A percentile compares a stretch with the other conserved stretches of the same genome.
phyloP scores from a whole-genome alignment of 2,113 vertebrate species.

The Capreolus pygargus region DNA sequence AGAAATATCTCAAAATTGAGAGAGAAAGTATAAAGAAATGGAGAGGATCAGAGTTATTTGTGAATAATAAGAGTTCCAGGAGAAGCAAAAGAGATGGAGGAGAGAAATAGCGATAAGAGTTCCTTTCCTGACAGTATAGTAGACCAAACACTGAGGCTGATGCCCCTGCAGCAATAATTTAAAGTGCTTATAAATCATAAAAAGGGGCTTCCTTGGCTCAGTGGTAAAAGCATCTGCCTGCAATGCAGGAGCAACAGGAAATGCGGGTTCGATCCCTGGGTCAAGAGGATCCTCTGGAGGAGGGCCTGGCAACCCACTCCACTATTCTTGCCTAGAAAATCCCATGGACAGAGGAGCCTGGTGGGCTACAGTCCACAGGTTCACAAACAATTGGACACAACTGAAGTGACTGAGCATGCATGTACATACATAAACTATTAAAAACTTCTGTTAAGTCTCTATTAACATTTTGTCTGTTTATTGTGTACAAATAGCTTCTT shows the following conservation, averaged over 20 bases:
- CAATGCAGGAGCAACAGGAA: background rate
- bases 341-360: background rate
- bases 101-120: background rate
- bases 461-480: background rate
- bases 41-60: background rate
- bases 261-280: accelerated
- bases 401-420: background rate
- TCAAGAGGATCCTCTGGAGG: background rate
- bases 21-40: background rate
- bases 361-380: background rate
- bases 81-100: background rate
- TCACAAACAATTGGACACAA: background rate
- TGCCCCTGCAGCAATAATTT: background rate
- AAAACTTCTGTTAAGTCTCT: background rate
- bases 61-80: background rate
- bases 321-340: background rate
- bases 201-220: background rate
- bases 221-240: background rate
- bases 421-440: background rate
- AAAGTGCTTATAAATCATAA: background rate
- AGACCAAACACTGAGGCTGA: background rate
- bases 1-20: background rate
- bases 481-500: background rate
- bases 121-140: background rate
- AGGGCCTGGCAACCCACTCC: background rate